Evolutionary conservation across 2,113 vertebrate genomes (phyloP).

Genomic region (Catharus minimus): DNA sequence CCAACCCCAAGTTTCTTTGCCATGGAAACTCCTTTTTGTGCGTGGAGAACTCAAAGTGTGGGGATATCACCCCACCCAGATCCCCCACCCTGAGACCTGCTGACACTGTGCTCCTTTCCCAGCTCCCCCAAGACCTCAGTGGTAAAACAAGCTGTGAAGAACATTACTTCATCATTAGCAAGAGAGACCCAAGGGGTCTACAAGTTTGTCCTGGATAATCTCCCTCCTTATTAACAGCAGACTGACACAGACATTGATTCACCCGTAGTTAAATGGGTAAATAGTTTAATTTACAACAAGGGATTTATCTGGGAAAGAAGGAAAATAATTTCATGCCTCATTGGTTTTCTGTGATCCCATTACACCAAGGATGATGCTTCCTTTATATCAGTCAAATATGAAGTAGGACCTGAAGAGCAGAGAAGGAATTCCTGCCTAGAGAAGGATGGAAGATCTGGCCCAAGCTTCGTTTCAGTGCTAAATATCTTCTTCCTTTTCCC

Average conservation of each 20-base stretch:
- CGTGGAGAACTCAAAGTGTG: not conserved
- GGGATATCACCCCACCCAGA: not conserved
- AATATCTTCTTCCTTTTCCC: not conserved
- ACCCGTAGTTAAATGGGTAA: not conserved
- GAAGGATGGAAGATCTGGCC: not conserved
- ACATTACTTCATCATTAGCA: not conserved
- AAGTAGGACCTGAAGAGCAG: not conserved
- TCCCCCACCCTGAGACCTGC: not conserved
- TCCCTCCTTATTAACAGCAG: not conserved
- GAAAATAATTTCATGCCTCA: constrained; percentile 29
- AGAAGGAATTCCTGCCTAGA: not conserved
- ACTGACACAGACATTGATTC: not conserved
- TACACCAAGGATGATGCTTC: not conserved
- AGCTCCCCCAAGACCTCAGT: accelerated
- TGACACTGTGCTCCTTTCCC: not conserved
- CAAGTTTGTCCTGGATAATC: not conserved
- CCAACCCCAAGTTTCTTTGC: not conserved
- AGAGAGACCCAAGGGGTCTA: not conserved
- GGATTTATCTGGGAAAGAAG: constrained; percentile 21
- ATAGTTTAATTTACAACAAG: not conserved
- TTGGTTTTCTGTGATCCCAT: not conserved
- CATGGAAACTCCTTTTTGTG: not conserved
- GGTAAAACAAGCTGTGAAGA: not conserved
- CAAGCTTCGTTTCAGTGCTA: not conserved
- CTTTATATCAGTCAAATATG: not conserved